These are phyloP conservation scores for Phasia obesa DNA, from an alignment of 2,888 invertebrate species.

Conservation along the genomic window DNA sequence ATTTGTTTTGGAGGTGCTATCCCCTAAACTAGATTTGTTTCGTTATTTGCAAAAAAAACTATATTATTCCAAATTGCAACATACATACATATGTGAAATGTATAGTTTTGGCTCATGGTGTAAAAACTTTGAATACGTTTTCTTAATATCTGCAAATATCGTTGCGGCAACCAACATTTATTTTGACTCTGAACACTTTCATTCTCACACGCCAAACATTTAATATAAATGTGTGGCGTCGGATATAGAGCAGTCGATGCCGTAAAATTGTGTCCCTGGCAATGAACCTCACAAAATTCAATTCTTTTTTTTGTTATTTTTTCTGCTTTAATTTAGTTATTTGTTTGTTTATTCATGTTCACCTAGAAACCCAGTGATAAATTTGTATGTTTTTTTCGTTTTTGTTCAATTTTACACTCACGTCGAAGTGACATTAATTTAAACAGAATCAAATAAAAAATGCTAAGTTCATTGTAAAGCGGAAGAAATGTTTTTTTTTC, in stretches of 20 bases:
- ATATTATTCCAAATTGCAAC: too few relatives aligned
- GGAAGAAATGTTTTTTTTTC: conserved; percentile 28
- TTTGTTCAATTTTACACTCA: conserved; percentile 39
- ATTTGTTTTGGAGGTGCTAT: too few relatives aligned
- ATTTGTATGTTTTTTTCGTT: background rate
- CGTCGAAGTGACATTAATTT: conserved; percentile 47
- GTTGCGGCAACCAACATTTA: conserved; percentile 15
- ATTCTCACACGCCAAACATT: background rate
- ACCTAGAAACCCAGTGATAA: conserved; percentile 55
- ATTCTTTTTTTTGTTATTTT: conserved; percentile 19
- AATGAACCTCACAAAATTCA: conserved; percentile 69
- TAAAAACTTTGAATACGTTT: too few relatives aligned
- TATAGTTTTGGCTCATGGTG: too few relatives aligned
- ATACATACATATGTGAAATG: too few relatives aligned
- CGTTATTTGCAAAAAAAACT: too few relatives aligned
- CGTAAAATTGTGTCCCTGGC: conserved; percentile 52
- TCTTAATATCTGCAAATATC: conserved; percentile 21
- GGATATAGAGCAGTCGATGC: too few relatives aligned
- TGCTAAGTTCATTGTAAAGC: conserved; percentile 46
- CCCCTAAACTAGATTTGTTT: too few relatives aligned
- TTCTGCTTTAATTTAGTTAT: conserved; percentile 4
- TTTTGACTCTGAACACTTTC: conserved; percentile 6
- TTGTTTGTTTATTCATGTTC: conserved; percentile 21
- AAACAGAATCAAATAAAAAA: conserved; percentile 1
- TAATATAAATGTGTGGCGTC: too few relatives aligned